Base-by-base conservation (phyloP, 2,797 vertebrate genomes). In the Paramormyrops hopkinsi region DNA sequence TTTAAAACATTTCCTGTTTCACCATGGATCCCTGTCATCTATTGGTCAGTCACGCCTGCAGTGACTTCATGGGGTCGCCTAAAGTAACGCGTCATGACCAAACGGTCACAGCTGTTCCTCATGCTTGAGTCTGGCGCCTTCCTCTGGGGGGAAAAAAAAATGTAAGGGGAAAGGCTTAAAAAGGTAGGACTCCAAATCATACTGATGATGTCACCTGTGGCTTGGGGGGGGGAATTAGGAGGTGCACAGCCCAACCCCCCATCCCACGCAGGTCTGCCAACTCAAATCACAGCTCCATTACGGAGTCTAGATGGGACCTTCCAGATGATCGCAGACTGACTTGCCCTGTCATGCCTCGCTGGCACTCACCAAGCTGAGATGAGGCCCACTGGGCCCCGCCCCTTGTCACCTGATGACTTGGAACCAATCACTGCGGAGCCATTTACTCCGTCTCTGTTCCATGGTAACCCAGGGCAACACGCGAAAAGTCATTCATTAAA, bases 241-340 rank as follows among this genome's bases (percentile, higher is more conserved):
- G 62, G 62, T 44, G 17, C 12, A 82, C 0, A 0, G 37, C 48
- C 44, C 48, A 17, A 59, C 33, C 5, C 65, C 8, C 87, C 65
- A 37, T 22, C 19, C 41, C 22, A 53, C 4, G 2, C 50, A 56
- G 46, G 69, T 29, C 54, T 7, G 69, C 8, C 50, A 22, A 91
- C 90, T 90, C 88, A 94, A 93, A 95, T 94, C 94, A 90, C 94
- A 92, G 90, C 91, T 94, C 94, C 93, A 94, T 93, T 93, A 94
- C n/a, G 2, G 87, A 92, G 93, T 95, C 94, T 93, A 94, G 95
- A 95, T 94, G 17, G 92, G 93, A 94, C 93, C 94, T 29, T 93
- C 92, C 92, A 92, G 90, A 91, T 90, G 91, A 91, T 92, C 90
- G 88, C 87, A 89, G 89, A 76, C 92, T 86, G 89, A 90, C 92